Conservation (phyloP, 1,140 invertebrate species). For the Drosophila erecta region DNA sequence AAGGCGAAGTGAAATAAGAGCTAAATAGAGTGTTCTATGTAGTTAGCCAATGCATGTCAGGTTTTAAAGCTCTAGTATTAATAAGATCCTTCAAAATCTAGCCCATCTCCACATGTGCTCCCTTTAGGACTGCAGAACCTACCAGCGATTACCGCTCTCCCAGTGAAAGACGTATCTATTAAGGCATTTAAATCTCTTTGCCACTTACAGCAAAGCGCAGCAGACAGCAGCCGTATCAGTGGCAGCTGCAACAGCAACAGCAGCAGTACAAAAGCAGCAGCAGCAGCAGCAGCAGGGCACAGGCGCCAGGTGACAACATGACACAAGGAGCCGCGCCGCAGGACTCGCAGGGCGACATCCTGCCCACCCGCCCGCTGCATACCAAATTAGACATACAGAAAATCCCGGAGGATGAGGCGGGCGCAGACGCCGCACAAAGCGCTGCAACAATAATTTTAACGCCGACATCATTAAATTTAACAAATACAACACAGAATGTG, state of each 20-base stretch:
- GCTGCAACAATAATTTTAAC: conserved; percentile 83
- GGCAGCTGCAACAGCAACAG: conserved; percentile 40
- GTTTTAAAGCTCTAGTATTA: too few species aligned
- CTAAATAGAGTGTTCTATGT: too few species aligned
- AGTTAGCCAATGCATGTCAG: too few species aligned
- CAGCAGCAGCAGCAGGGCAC: conserved; percentile 11
- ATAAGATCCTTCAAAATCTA: not conserved
- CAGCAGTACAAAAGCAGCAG: conserved; percentile 25
- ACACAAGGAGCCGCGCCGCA: conserved; percentile 46
- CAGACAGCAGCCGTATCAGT: conserved; percentile 45
- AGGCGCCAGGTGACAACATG: conserved; percentile 62
- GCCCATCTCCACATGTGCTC: too few species aligned
- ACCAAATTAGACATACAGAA: conserved; percentile 82
- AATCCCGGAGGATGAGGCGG: conserved; percentile 59
- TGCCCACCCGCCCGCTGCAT: conserved; percentile 46
- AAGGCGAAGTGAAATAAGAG: too few species aligned
- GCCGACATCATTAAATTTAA: conserved; percentile 83
- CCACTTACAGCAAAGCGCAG: conserved; percentile 61
- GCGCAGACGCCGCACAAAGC: conserved; percentile 55
- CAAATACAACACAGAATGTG: conserved; percentile 74
- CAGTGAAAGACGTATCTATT: conserved; percentile 43
- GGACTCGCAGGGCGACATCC: conserved; percentile 30
- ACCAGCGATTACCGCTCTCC: not conserved
- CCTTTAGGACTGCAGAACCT: too few species aligned
- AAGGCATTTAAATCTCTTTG: conserved; percentile 60